Evolutionary conservation across 2,797 vertebrate genomes (phyloP), one percentile per base, ranked within the genome.

Genomic region (Dryobates pubescens): DNA sequence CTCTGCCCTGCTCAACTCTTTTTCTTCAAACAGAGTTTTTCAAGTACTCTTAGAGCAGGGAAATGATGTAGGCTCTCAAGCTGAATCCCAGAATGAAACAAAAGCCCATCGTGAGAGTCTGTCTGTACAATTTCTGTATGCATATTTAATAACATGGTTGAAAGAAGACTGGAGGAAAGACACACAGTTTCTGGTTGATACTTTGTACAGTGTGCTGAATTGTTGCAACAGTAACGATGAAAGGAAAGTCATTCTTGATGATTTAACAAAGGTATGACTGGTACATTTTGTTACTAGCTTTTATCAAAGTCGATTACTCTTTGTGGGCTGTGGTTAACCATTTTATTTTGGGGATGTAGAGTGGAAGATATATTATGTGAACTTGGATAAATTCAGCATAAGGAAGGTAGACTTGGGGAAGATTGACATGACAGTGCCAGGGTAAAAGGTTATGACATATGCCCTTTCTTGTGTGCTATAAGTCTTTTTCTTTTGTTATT

Each of bases 191-290:
- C 95, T 99, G 92, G 98, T 99, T 94, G 98, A 99, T 97, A 99
- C 99, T 98, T 96, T 99, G 64, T 99, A 99, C 95, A 99, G 99
- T 61, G 97, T 98, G 4, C 97, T 99, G 5, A 85, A 65, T 58
- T 99, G 99, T 97, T 99, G 99, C 96, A 97, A 95, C 64, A 96
- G 32, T 53, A 92, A 62, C 8, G 92, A 96, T 80, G 98, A 99
- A 82, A 98, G 98, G 95, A 99, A 98, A 27, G 91, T 86, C 15
- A 97, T 99, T 94, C 97, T 99, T 90, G 98, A 99, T 95, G 97
- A 98, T 89, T 97, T 99, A 87, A 98, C 96, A 8, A 97, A 96
- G 97, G 98, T 98, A 98, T 81, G 26, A 12, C 32, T 27, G 32
- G 3, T 56, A 26, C 9, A 8, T 76, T 58, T 65, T 88, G 5